A percentile compares a stretch with the other conserved stretches of the same genome.
These are phyloP conservation scores for Vulpes ferrilata DNA, from an alignment of 2,113 vertebrate genomes.

Conservation along the genomic window DNA sequence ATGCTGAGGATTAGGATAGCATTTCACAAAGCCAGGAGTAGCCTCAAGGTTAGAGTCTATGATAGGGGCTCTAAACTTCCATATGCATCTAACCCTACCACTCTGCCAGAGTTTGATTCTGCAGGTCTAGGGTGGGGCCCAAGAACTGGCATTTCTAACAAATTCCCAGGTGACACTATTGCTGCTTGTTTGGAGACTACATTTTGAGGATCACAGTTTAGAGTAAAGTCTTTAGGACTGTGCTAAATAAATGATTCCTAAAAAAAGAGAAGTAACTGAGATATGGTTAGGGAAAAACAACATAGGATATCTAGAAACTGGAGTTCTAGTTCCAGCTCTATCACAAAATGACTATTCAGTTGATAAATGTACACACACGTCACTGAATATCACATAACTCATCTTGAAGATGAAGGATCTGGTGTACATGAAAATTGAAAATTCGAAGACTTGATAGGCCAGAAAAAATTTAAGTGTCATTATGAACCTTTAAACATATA, in stretches of 20 bases:
- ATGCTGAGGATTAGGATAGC: neutral
- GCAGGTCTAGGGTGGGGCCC: too few species aligned
- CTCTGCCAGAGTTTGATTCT: neutral
- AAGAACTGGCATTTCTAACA: neutral
- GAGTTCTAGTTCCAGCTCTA: neutral
- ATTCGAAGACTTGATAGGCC: neutral
- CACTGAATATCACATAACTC: neutral
- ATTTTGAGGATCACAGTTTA: neutral
- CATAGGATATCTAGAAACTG: neutral
- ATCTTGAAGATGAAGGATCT: neutral
- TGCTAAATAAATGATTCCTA: neutral
- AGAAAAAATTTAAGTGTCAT: neutral
- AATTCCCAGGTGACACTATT: neutral
- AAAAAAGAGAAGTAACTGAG: neutral
- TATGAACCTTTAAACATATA: neutral
- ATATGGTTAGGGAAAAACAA: neutral
- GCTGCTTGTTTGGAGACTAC: neutral
- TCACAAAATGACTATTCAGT: neutral
- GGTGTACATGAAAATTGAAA: neutral
- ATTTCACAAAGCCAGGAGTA: too few species aligned
- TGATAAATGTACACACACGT: neutral
- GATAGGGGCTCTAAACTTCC: neutral
- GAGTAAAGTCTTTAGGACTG: neutral
- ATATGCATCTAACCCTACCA: neutral
- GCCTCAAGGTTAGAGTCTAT: neutral